Evolutionary conservation across 2,797 vertebrate genomes (phyloP), one percentile per base, ranked within the genome.

Genomic region (Chaenodraco wilsoni): DNA sequence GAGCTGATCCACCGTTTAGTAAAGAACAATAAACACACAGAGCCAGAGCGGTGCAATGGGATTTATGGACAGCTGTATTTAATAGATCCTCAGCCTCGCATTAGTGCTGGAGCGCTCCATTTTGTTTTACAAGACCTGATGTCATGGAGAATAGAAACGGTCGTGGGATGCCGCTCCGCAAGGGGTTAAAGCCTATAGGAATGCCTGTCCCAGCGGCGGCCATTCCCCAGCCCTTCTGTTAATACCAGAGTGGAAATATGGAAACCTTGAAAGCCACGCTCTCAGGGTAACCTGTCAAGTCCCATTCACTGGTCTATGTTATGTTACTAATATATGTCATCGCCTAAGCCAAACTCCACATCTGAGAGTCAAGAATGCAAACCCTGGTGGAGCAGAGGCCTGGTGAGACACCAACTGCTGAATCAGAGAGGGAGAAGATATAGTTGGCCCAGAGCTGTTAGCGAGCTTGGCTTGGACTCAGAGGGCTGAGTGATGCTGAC

Each of bases 261-360:
- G 89, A 94, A 93, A 93, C 91, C 93, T 93, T 94, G 92, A 94
- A 92, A 93, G 87, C 89, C 81, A 56, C 70, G 87, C 90, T 92
- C 91, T 91, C 84, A 91, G 91, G 90, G 90, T 88, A 92, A 87
- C 89, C 92, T 94, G 94, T 95, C 94, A 94, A 86, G 89, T 92
- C 83, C 89, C 91, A 94, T 94, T 93, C 88, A 74, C 90, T 91
- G 89, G 69, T 92, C 90, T 89, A 86, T 91, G 90, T 92, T 93
- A 90, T 89, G 88, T 87, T 93, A 82, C 93, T 93, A 93, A 93
- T 94, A 92, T 89, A 92, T 93, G 92, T 95, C 94, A 92, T 90
- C 91, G 67, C 90, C 89, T 81, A 72, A 82, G 92, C 93, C 94
- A 93, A 93, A 82, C 93, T 93, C 91, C 86, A 92, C 91, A 91